Base-by-base conservation (phyloP, 2,113 vertebrate genomes). In the Tilapia sparmanii region DNA sequence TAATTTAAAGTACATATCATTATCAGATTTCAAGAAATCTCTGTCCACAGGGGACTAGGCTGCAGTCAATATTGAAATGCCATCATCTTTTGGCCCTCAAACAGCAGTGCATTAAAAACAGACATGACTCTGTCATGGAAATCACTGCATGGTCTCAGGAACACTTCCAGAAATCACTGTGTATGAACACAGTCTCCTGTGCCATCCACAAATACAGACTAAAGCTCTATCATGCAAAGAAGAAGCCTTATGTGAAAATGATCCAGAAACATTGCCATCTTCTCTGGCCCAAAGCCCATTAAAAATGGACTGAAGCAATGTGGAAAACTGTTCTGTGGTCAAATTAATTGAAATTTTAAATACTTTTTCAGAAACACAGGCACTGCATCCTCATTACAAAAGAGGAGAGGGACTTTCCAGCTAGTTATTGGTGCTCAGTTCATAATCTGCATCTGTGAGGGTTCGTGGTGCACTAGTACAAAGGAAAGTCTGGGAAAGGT, bases 381-480 rank as follows among this genome's bases (percentile, higher is more conserved):
- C 13, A 24, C 12, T 42, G 66, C n/a, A 42, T 71, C 66, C n/a
- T 71, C 38, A 71, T 42, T 40, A 16, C 12, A 42, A 24, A 26
- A 26, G 66, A 26, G 66, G 38, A 42, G 35, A 40, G n/a, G n/a
- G 38, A 71, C 22, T 42, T 7, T 16, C 38, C n/a, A 42, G 38
- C n/a, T 71, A 24, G 2, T 16, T 71, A 42, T 71, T 24, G 35
- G 35, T 24, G 35, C 12, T 71, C 7, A 24, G 66, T 71, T 71
- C 12, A 71, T 40, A 71, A 40, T 24, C 12, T 71, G 35, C n/a
- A 71, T 42, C n/a, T 71, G 2, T 71, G 66, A 42, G 8, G 66
- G 22, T 42, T 24, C 0, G 5, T 73, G 8, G 13, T 45, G 5
- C 66, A 16, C 3, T 73, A 73, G 38, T 2, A 42, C 66, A 42